Evolutionary conservation across 2,888 invertebrate genomes (phyloP).

Genomic region (Sinohyriopsis cumingii): DNA sequence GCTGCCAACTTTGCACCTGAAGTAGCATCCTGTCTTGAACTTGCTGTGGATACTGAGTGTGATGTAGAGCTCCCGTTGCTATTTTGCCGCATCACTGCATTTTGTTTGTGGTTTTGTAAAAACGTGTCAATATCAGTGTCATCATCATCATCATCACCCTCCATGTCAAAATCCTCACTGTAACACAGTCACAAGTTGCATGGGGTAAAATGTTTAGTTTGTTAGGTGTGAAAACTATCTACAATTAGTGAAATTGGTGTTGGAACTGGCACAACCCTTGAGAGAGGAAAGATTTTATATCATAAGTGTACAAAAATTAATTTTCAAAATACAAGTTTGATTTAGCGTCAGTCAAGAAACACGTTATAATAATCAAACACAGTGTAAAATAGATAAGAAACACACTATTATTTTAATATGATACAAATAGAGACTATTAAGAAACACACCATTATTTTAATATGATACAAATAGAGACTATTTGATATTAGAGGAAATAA

Average conservation of each 20-base stretch:
- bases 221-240: neutral
- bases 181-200: constrained; percentile 12
- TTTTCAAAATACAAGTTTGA: too few relatives aligned
- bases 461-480: too few relatives aligned
- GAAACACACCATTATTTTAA: too few relatives aligned
- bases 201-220: neutral
- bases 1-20: constrained; percentile 33
- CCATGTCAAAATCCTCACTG: constrained; percentile 10
- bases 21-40: constrained; percentile 24
- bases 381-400: too few relatives aligned
- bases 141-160: constrained; percentile 86
- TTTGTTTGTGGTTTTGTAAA: constrained; percentile 42
- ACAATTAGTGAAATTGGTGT: neutral
- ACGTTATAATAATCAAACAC: too few relatives aligned
- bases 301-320: neutral
- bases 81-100: constrained; percentile 26
- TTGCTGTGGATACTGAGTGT: constrained; percentile 25
- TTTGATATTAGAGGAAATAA: too few relatives aligned
- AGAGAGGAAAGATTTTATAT: neutral
- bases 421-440: too few relatives aligned
- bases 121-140: constrained; percentile 71
- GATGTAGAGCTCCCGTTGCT: constrained; percentile 29
- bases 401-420: too few relatives aligned
- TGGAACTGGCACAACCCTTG: neutral
- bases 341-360: too few relatives aligned